These are phyloP conservation scores for Chionis minor DNA, from an alignment of 2,113 vertebrate genomes.

Conservation along the genomic window DNA sequence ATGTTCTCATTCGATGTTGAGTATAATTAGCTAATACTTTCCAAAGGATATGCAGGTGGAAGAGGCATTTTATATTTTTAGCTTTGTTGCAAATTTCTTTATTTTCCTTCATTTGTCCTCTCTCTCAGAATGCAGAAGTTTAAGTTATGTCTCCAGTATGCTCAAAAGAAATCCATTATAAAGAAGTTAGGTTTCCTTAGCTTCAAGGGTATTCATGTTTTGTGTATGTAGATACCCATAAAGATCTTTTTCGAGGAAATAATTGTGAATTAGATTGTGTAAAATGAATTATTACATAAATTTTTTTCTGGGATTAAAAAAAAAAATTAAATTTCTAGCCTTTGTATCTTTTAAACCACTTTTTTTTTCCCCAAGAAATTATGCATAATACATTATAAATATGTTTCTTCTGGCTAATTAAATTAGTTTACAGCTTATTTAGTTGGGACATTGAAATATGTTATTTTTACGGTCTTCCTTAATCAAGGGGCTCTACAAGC, in stretches of 20 bases:
- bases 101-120: slow-evolving; percentile 12
- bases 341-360: neutral
- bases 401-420: neutral
- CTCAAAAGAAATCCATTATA: neutral
- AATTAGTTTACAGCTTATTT: neutral
- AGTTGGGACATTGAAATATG: neutral
- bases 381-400: neutral
- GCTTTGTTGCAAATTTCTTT: neutral
- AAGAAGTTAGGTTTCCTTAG: neutral
- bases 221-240: neutral
- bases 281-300: neutral
- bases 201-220: neutral
- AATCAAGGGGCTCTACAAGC: neutral
- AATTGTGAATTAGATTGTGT: neutral
- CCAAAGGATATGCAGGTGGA: neutral
- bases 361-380: neutral
- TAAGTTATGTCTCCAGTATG: neutral
- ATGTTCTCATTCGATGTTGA: slow-evolving; percentile 56
- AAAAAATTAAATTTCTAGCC: neutral
- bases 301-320: neutral
- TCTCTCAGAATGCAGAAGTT: neutral
- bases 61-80: neutral
- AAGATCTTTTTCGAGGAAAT: neutral
- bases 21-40: slow-evolving; percentile 68
- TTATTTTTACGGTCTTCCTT: neutral